Base-by-base conservation (phyloP, 2,888 invertebrate genomes). In the Andricus curvator region DNA sequence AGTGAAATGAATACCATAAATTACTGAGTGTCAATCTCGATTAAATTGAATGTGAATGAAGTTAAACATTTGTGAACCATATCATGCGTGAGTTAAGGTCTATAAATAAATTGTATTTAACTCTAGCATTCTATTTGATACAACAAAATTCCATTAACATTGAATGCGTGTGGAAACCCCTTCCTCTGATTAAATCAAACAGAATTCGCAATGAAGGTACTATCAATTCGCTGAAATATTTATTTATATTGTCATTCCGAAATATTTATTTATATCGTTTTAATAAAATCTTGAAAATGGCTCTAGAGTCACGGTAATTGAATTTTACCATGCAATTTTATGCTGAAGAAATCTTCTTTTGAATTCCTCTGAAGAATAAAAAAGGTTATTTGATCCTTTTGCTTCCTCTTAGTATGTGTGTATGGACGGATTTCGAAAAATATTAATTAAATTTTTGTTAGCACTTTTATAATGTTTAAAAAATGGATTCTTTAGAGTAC, bases 261-360 rank as follows among this genome's bases (percentile, higher is more conserved):
- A 11, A 41, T 41, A 41, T 41, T 0, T 41, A 41, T 41, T 8
- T 41, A 41, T 41, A 41, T 41, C 11, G 41, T 41, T 9, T 41
- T 9, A 15, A 67, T 41, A 15, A n/a, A 67, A 67, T 67, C 33
- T 67, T 22, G 15, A n/a, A 22, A 67, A 70, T 25, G 17, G 2
- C 70, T 9, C n/a, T 29, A 25, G 44, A 79, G 76, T 80, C 68
- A 78, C 78, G 78, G 80, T 64, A 79, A 20, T 51, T 29, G 29
- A 51, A 51, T 70, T 25, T 25, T 29, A 0, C 13, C 3, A 51
- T 2, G 41, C 13, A 11, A 11, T 1, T 41, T 41, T 13, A 11
- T 41, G 41, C 37, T 37, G 37, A 6, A 37, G 37, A 37, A 37
- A 37, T 37, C 8, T 37, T 37, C 37, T 37, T 37, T 37, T 8